Percentiles rank a stretch among this genome's conserved stretches.
phyloP scores from a whole-genome alignment of 1,140 invertebrate genomes.

The Drosophila repletoides region DNA sequence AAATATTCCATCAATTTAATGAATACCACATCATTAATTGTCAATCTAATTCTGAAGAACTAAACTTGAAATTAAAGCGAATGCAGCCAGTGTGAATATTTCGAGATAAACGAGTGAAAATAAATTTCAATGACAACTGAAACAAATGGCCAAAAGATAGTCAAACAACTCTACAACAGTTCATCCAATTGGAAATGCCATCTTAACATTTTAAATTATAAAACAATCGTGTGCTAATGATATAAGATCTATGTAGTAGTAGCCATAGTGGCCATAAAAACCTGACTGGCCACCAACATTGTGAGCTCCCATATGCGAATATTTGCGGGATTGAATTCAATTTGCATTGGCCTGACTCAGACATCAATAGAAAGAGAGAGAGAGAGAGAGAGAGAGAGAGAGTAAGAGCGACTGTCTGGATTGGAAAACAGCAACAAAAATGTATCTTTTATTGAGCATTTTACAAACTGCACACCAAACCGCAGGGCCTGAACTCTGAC shows the following conservation, averaged over 20 bases:
- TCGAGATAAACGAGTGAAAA: conserved; percentile 51
- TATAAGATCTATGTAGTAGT: conserved; percentile 43
- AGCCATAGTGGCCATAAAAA: conserved; percentile 17
- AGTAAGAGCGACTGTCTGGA: conserved; percentile 48
- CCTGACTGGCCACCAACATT: conserved; percentile 35
- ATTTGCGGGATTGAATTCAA: conserved; percentile 28
- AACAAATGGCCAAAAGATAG: conserved; percentile 14
- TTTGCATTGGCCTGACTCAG: conserved; percentile 36
- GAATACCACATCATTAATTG: conserved; percentile 50
- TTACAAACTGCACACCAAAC: conserved; percentile 74
- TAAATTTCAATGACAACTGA: conserved; percentile 42
- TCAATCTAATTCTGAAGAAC: conserved; percentile 16
- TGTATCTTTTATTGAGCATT: conserved; percentile 75
- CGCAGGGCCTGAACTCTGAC: conserved; percentile 70
- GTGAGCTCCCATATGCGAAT: conserved; percentile 3
- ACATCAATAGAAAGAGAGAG: conserved; percentile 35
- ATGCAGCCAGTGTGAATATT: conserved; percentile 33
- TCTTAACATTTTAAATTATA: conserved; percentile 43
- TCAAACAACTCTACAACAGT: conserved; percentile 20
- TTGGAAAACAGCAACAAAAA: conserved; percentile 44
- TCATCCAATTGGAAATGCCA: conserved; percentile 47
- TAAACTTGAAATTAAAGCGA: conserved; percentile 25
- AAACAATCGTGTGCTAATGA: conserved; percentile 72
- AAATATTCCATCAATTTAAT: background rate
- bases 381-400: conserved; percentile 44